Percentiles rank a stretch among this genome's conserved stretches.
phyloP scores from a whole-genome alignment of 2,888 invertebrate genomes.

The Tuta absoluta region DNA sequence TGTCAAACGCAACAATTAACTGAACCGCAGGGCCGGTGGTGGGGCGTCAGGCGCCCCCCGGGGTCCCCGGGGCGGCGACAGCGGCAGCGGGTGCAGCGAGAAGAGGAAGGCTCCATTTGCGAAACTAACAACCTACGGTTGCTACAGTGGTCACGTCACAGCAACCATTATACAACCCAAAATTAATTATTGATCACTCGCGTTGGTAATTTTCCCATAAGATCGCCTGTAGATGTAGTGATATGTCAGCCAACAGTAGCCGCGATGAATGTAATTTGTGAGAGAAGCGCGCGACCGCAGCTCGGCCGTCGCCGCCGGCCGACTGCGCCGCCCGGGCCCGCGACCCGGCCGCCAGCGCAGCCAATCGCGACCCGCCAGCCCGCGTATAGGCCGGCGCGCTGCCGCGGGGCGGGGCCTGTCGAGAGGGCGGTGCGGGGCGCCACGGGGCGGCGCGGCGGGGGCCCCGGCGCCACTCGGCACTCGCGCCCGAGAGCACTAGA shows the following conservation, averaged over 20 bases:
- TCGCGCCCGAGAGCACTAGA: conserved; percentile 79
- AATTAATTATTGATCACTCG: too few species aligned
- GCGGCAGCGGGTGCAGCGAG: not conserved
- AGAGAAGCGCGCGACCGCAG: conserved; percentile 25
- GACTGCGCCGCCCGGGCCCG: conserved; percentile 39
- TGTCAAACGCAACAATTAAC: conserved; percentile 24
- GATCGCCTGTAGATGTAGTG: too few species aligned
- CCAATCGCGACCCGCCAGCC: conserved; percentile 33
- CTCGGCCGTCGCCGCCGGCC: conserved; percentile 32
- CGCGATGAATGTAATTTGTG: not conserved
- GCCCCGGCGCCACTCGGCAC: conserved; percentile 69
- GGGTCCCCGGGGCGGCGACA: not conserved
- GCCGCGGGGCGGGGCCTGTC: conserved; percentile 34
- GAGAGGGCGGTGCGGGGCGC: conserved; percentile 36
- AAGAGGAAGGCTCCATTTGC: too few species aligned
- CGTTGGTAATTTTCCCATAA: too few species aligned
- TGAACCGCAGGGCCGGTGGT: conserved; percentile 21
- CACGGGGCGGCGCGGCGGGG: conserved; percentile 47
- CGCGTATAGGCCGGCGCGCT: conserved; percentile 38
- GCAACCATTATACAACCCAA: not conserved
- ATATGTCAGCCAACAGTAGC: too few species aligned
- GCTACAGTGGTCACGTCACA: not conserved
- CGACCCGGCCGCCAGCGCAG: conserved; percentile 38
- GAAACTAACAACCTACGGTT: too few species aligned
- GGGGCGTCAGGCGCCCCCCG: conserved; percentile 30